Evolutionary conservation across 2,113 vertebrate genomes (phyloP).

Genomic region (Protobothrops mucrosquamatus): DNA sequence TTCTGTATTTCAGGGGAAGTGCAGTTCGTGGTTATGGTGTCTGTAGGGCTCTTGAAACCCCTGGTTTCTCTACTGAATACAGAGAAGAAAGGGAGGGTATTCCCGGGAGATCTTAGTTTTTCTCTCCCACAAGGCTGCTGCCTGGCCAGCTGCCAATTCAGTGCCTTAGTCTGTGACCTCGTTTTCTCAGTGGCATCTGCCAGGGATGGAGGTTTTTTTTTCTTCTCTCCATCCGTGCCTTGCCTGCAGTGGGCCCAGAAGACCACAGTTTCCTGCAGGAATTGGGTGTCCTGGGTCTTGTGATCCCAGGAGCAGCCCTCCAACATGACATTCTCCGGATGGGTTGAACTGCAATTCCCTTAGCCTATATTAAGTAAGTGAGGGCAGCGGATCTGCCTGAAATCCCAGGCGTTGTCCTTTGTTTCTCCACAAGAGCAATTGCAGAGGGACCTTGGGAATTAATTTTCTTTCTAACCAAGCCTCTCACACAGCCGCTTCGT

Average conservation of each 20-base stretch:
- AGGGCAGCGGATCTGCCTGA: neutral
- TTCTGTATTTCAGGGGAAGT: neutral
- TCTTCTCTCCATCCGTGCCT: neutral
- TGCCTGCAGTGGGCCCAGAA: neutral
- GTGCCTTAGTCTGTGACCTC: constrained; percentile 24
- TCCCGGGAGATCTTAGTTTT: neutral
- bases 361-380: neutral
- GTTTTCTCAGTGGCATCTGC: constrained; percentile 24
- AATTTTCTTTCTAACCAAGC: too few relatives aligned
- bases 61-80: neutral
- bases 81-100: neutral
- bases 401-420: neutral
- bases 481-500: neutral
- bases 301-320: neutral
- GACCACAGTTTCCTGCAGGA: neutral
- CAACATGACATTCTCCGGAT: neutral
- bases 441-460: neutral
- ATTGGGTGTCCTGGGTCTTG: neutral
- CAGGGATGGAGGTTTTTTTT: neutral
- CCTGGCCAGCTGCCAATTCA: neutral
- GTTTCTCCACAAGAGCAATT: neutral
- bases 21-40: too few relatives aligned
- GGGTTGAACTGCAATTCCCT: neutral
- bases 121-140: neutral
- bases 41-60: neutral